These are phyloP conservation scores for Taurulus bubalis DNA, from an alignment of 2,113 vertebrate species.

Conservation along the genomic window DNA sequence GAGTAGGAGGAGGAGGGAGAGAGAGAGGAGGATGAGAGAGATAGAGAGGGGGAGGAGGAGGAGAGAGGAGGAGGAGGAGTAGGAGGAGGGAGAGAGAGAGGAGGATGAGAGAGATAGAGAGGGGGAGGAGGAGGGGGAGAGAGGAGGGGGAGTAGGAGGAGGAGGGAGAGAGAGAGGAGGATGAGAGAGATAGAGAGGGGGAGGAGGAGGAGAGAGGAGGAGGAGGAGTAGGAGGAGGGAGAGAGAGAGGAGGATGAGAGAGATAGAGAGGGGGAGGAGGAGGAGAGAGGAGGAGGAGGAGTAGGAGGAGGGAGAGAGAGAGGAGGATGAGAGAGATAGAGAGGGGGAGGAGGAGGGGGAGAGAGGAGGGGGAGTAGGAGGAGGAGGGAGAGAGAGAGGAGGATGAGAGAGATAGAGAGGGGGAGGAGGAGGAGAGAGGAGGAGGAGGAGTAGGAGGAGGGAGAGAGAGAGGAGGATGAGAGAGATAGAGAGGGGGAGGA, in stretches of 20 bases:
- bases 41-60: slow-evolving; percentile 4
- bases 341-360: not conserved
- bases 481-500: not conserved
- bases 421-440: slow-evolving; percentile 14
- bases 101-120: too few relatives aligned
- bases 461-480: slow-evolving; percentile 4
- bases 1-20: slow-evolving; percentile 1
- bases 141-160: not conserved
- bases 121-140: not conserved
- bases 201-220: slow-evolving; percentile 1
- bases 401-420: not conserved
- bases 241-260: not conserved
- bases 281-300: too few relatives aligned
- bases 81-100: not conserved
- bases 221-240: slow-evolving; percentile 1
- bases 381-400: not conserved
- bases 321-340: slow-evolving; percentile 2
- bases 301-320: too few relatives aligned
- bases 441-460: not conserved
- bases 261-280: not conserved
- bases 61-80: not conserved
- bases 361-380: slow-evolving; percentile 1
- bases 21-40: not conserved
- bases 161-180: slow-evolving; percentile 27
- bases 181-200: not conserved